Evolutionary conservation across 2,888 invertebrate genomes (phyloP), one percentile per base, ranked within the genome.

Genomic region (Saturnia pavonia): DNA sequence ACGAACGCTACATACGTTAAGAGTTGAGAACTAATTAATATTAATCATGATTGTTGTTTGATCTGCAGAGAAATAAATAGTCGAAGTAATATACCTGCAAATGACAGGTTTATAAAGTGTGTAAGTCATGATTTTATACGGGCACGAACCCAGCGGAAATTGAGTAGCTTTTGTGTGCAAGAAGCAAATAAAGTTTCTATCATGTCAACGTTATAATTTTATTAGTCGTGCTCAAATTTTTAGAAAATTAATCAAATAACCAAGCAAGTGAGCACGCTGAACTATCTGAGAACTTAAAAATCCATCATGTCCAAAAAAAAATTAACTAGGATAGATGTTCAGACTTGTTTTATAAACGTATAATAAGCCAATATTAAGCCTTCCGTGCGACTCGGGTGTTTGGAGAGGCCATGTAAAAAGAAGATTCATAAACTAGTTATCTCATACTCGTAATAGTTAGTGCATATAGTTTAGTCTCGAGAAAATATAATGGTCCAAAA

Each of bases 181-280:
- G 19, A 40, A 40, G 65, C n/a, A 65, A 65, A 65, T 65, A 65
- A 19, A 40, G 34, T 65, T 65, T 65, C n/a, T n/a, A 19, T 65
- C 40, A n/a, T 40, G 19, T 65, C n/a, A 19, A 65, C 34, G n/a
- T n/a, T n/a, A n/a, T n/a, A n/a, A n/a, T 40, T 65, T 40, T 40
- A 65, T 65, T 65, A 40, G 19, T 7, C 19, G n/a, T 40, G 40
- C 40, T 19, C 34, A n/a, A 2, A 65, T 19, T 65, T 65, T 65
- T 40, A 40, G n/a, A 40, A 65, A 65, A 40, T 19, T 65, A 22
- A 40, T 65, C 22, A 19, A 40, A 19, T 8, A 65, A 40, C 19
- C 6, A n/a, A 57, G 25, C 2, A 11, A 57, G 57, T 25, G 12
- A 57, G 11, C 57, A 25, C 12, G 12, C 2, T 0, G 22, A 57